phyloP scores from a whole-genome alignment of 2,797 vertebrate species.

The Cyprinella venusta region DNA sequence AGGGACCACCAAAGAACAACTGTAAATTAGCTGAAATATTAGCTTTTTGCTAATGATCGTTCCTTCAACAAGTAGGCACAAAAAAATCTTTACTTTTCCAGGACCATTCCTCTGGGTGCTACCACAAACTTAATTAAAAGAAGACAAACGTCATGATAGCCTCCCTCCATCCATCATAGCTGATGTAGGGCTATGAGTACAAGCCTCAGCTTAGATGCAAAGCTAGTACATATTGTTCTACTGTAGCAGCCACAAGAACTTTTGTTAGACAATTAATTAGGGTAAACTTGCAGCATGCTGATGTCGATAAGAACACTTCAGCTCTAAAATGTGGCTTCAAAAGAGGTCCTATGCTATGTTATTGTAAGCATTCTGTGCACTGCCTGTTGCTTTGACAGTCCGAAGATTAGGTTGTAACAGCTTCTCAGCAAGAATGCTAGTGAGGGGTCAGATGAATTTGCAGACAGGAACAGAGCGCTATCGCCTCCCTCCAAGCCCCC shows the following conservation, averaged over 20 bases:
- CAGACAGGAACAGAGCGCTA: constrained; percentile 47
- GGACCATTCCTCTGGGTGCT: constrained; percentile 53
- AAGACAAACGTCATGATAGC: constrained; percentile 59
- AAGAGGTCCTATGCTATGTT: background rate
- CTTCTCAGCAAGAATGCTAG: constrained; percentile 37
- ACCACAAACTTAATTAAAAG: constrained; percentile 63
- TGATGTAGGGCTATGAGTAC: constrained; percentile 36
- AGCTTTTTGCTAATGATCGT: constrained; percentile 77
- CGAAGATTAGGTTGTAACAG: constrained; percentile 32
- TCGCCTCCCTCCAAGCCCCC: constrained; percentile 23
- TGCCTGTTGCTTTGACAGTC: constrained; percentile 25
- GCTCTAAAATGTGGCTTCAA: background rate
- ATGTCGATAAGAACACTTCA: background rate
- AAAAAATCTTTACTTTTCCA: constrained; percentile 63
- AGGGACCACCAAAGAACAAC: constrained; percentile 87
- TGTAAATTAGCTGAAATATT: constrained; percentile 89
- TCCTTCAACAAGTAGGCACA: constrained; percentile 64
- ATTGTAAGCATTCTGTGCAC: constrained; percentile 6
- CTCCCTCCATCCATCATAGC: constrained; percentile 61
- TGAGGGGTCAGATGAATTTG: constrained; percentile 31
- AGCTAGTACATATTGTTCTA: constrained; percentile 15
- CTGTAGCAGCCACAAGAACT: constrained; percentile 37
- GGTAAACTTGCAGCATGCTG: background rate
- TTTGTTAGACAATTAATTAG: constrained; percentile 12
- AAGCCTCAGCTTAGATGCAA: constrained; percentile 41